These are phyloP conservation scores for Oceanodroma leucorhoa DNA, from an alignment of 2,797 vertebrate species.

Conservation along the genomic window DNA sequence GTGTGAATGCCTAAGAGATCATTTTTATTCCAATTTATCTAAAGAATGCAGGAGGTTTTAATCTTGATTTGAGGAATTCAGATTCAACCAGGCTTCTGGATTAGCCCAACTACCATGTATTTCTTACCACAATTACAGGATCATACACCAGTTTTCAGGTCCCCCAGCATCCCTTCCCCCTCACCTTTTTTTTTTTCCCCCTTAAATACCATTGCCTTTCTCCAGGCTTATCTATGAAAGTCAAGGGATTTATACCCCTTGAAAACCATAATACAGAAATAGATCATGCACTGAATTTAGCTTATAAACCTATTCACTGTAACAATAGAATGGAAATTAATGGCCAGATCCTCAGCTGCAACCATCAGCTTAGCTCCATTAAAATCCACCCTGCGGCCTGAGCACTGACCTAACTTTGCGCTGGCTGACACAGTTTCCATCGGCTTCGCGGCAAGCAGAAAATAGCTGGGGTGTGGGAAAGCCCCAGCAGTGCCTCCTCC, in stretches of 20 bases:
- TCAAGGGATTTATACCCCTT: neutral
- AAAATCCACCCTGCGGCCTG: constrained; percentile 29
- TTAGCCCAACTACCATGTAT: neutral
- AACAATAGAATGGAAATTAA: constrained; percentile 40
- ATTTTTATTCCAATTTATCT: constrained; percentile 1
- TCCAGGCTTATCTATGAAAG: neutral
- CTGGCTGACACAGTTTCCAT: constrained; percentile 38
- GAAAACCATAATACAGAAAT: neutral
- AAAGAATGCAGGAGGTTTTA: neutral
- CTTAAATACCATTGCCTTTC: neutral
- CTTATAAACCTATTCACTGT: constrained; percentile 16
- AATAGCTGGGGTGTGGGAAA: constrained; percentile 26
- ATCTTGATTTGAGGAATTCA: neutral
- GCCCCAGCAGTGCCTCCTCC: neutral
- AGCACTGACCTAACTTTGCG: neutral
- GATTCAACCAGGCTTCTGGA: neutral
- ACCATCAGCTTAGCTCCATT: constrained; percentile 37
- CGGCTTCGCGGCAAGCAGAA: neutral
- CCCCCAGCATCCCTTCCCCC: neutral
- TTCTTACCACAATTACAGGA: neutral
- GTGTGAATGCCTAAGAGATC: neutral
- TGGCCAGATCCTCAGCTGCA: constrained; percentile 49
- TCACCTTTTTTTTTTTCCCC: neutral
- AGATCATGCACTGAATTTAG: constrained; percentile 6
- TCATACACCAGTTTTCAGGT: neutral